phyloP scores from a whole-genome alignment of 2,797 vertebrate species.

The Neosilurus mollespiculum region DNA sequence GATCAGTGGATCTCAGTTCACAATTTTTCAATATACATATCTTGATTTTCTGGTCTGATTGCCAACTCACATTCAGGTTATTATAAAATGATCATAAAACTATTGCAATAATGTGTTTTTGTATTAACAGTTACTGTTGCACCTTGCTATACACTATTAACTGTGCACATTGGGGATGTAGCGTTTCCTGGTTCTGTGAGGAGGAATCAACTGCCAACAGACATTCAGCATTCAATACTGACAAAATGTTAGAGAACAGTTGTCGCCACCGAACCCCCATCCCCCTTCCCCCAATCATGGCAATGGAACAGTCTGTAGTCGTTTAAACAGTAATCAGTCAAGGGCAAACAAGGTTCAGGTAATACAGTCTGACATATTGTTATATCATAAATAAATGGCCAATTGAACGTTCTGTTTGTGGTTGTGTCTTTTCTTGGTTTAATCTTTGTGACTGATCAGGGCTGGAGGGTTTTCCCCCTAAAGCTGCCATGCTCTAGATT shows the following conservation, averaged over 20 bases:
- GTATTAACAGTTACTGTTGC: constrained; percentile 25
- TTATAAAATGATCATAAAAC: constrained; percentile 24
- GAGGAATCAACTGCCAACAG: constrained; percentile 36
- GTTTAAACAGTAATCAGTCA: constrained; percentile 72
- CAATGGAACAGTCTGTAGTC: constrained; percentile 62
- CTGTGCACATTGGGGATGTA: constrained; percentile 32
- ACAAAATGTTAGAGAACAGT: constrained; percentile 37
- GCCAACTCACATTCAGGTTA: constrained; percentile 37
- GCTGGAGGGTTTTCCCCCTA: neutral
- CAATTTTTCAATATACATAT: constrained; percentile 34
- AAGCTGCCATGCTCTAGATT: constrained; percentile 19
- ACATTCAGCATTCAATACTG: constrained; percentile 35
- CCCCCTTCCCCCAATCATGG: constrained; percentile 10
- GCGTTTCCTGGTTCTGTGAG: constrained; percentile 17
- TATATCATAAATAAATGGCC: constrained; percentile 26
- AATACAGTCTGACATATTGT: constrained; percentile 6
- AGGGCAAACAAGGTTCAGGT: constrained; percentile 31
- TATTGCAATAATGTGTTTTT: constrained; percentile 28
- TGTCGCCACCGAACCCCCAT: neutral
- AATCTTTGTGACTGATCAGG: constrained; percentile 25
- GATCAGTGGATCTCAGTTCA: constrained; percentile 23
- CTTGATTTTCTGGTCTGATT: constrained; percentile 13
- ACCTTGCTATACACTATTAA: constrained; percentile 27
- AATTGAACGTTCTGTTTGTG: constrained; percentile 33
- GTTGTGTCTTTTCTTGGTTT: constrained; percentile 10